Conservation (phyloP, 1,140 invertebrate genomes). For the Drosophila nikananu region DNA sequence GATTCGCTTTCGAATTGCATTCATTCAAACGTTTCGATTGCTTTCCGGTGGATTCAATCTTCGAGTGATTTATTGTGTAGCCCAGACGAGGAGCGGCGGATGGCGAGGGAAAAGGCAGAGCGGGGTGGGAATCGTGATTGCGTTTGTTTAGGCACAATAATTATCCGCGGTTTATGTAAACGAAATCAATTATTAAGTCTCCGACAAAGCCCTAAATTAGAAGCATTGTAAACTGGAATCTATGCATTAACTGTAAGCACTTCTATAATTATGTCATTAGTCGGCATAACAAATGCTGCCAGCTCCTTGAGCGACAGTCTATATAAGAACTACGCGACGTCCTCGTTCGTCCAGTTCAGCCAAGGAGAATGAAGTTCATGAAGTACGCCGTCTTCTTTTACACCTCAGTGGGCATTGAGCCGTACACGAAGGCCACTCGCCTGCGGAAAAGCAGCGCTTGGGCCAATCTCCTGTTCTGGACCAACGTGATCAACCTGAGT, state of each 20-base stretch:
- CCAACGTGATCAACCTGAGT: slow-evolving; percentile 57
- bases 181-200: slow-evolving; percentile 70
- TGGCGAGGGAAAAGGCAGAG: not conserved
- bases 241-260: slow-evolving; percentile 30
- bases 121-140: slow-evolving; percentile 43
- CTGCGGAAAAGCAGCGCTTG: slow-evolving; percentile 3
- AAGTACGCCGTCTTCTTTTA: slow-evolving; percentile 72
- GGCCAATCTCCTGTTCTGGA: slow-evolving; percentile 51
- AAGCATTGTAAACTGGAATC: slow-evolving; percentile 25
- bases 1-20: slow-evolving; percentile 71
- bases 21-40: slow-evolving; percentile 80
- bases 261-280: slow-evolving; percentile 63
- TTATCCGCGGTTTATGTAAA: slow-evolving; percentile 37
- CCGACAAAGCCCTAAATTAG: slow-evolving; percentile 47
- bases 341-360: slow-evolving; percentile 11
- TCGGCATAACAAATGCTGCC: slow-evolving; percentile 37
- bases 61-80: slow-evolving; percentile 71
- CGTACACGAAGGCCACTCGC: slow-evolving; percentile 32
- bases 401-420: slow-evolving; percentile 56
- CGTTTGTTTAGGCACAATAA: slow-evolving; percentile 57
- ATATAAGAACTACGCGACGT: slow-evolving; percentile 3
- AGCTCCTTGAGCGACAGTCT: not conserved
- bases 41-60: slow-evolving; percentile 72
- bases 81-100: slow-evolving; percentile 19
- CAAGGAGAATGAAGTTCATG: slow-evolving; percentile 53